phyloP scores from a whole-genome alignment of 2,797 vertebrate species.

The Triplophysa bombifrons region DNA sequence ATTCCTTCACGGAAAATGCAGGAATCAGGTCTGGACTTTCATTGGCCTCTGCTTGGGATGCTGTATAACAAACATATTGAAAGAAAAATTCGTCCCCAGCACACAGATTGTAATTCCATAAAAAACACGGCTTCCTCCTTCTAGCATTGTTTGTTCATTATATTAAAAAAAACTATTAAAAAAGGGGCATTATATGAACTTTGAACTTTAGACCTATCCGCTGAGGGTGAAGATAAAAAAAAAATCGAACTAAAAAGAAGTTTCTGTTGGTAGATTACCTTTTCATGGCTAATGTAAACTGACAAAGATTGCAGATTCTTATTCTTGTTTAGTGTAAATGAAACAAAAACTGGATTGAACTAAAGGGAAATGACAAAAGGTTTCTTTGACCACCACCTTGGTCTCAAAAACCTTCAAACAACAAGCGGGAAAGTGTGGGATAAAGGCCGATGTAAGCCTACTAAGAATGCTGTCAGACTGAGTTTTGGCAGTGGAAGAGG shows the following conservation, averaged over 20 bases:
- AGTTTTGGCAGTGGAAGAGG: background rate
- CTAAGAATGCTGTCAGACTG: constrained; percentile 4
- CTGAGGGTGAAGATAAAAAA: background rate
- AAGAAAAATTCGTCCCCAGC: background rate
- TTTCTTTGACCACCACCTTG: too few relatives aligned
- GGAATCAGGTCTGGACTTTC: constrained; percentile 11
- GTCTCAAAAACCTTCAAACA: background rate
- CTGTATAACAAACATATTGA: constrained; percentile 20
- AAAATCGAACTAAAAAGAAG: background rate
- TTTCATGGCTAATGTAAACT: background rate
- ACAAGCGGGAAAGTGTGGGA: background rate
- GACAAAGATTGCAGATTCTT: background rate
- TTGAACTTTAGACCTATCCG: background rate
- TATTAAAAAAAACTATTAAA: too few relatives aligned
- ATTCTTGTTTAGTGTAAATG: background rate
- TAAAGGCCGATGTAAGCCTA: background rate
- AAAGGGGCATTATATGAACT: too few relatives aligned
- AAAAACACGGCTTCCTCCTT: background rate
- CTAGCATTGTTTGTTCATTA: background rate
- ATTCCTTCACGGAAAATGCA: background rate
- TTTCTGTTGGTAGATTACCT: background rate
- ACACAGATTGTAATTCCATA: background rate
- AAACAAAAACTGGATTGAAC: background rate
- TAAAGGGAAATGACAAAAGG: background rate
- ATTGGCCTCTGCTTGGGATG: constrained; percentile 9